These are phyloP conservation scores for Heliopora coerulea DNA, from an alignment of 92 coral and sea anemone species.

Conservation along the genomic window DNA sequence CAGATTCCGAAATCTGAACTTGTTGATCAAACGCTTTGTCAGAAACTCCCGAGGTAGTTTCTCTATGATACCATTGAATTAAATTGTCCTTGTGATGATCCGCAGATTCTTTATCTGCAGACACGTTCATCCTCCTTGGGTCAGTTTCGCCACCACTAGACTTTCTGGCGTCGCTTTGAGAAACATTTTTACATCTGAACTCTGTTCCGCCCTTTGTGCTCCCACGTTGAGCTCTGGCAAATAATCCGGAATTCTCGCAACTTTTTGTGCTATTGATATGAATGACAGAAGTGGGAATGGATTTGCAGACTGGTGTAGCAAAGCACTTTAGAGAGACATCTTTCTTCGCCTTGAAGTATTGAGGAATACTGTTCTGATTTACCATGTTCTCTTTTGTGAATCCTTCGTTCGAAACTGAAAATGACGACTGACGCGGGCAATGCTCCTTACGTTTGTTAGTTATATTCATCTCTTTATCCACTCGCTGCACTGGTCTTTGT, in stretches of 20 bases:
- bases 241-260: background rate
- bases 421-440: background rate
- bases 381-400: background rate
- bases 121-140: background rate
- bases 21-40: too few relatives aligned
- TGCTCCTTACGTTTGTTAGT: background rate
- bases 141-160: background rate
- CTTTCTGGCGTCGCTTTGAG: background rate
- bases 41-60: too few relatives aligned
- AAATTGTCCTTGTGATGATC: too few relatives aligned
- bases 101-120: too few relatives aligned
- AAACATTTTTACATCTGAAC: background rate
- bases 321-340: conserved; percentile 2
- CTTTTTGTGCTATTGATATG: conserved; percentile 19
- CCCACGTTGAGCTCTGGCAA: background rate
- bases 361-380: conserved; percentile 28
- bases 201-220: background rate
- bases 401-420: background rate
- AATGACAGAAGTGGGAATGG: conserved; percentile 37
- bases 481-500: background rate
- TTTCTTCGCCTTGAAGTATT: conserved; percentile 35
- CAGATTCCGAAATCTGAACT: too few relatives aligned
- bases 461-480: background rate
- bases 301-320: background rate
- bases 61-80: too few relatives aligned